A percentile compares a stretch with the other conserved stretches of the same genome.
Evolutionary conservation across 2,797 vertebrate species (phyloP).

Genomic region (Xenops minutus): DNA sequence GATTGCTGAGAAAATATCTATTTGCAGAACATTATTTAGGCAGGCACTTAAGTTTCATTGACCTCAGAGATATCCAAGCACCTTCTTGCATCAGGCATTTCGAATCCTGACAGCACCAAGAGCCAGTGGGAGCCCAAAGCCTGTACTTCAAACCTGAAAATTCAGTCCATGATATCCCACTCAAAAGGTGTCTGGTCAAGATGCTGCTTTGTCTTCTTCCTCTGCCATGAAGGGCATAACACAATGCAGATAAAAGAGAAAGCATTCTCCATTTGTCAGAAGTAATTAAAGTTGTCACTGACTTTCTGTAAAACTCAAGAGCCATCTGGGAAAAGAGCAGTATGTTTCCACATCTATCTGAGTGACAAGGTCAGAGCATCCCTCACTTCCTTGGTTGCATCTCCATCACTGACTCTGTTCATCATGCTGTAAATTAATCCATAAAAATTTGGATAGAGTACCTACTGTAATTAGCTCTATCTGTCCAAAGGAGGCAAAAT

Average conservation of each 20-base stretch:
- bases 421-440: constrained; percentile 69
- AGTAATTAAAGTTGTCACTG: constrained; percentile 73
- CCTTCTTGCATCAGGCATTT: not conserved
- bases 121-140: not conserved
- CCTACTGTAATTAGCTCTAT: constrained; percentile 61
- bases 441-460: constrained; percentile 59
- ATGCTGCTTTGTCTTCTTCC: not conserved
- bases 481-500: constrained; percentile 43
- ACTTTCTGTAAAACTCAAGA: constrained; percentile 62
- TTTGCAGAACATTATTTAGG: not conserved
- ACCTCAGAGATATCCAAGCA: not conserved
- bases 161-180: not conserved
- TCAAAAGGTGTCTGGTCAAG: not conserved
- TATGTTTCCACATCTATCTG: constrained; percentile 41
- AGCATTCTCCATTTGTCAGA: constrained; percentile 68
- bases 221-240: not conserved
- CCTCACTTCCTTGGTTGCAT: constrained; percentile 43
- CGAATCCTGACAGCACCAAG: not conserved
- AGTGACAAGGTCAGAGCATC: constrained; percentile 72
- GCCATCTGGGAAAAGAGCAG: constrained; percentile 70
- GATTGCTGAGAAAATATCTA: constrained; percentile 16
- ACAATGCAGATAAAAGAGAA: constrained; percentile 42
- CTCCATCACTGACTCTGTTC: constrained; percentile 54
- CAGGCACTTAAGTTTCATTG: not conserved
- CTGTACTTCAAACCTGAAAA: not conserved